A percentile compares a stretch with the other conserved stretches of the same genome.
These are phyloP conservation scores for Noctua pronuba DNA, from an alignment of 2,888 invertebrate genomes.

Conservation along the genomic window DNA sequence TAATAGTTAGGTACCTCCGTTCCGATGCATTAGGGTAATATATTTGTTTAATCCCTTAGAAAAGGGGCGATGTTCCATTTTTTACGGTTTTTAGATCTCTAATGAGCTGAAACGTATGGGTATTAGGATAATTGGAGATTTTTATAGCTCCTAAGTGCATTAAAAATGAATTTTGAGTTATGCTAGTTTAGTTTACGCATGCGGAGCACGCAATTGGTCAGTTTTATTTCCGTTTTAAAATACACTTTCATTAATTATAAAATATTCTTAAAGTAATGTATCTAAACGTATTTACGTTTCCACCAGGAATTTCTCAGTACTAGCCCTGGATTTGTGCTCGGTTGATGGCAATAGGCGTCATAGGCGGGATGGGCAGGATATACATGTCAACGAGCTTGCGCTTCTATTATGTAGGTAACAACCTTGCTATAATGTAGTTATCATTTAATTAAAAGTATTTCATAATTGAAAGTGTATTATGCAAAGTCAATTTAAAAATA, in stretches of 20 bases:
- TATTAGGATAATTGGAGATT: conserved; percentile 53
- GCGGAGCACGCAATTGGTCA: conserved; percentile 29
- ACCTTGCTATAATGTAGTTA: background rate
- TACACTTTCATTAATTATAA: background rate
- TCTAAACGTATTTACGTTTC: background rate
- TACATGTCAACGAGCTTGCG: too few relatives aligned
- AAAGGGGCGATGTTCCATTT: conserved; percentile 67
- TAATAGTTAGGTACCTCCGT: conserved; percentile 69
- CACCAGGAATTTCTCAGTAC: background rate
- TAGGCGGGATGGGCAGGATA: too few relatives aligned
- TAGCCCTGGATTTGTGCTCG: background rate
- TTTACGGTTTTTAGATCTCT: conserved; percentile 65
- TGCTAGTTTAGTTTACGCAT: conserved; percentile 35
- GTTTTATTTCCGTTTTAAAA: background rate
- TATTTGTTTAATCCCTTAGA: conserved; percentile 82
- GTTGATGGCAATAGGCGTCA: background rate
- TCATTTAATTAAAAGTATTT: background rate
- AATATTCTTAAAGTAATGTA: background rate
- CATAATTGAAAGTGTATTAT: background rate
- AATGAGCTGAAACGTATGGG: conserved; percentile 76
- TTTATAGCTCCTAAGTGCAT: too few relatives aligned
- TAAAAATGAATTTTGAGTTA: conserved; percentile 34
- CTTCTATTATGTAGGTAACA: too few relatives aligned
- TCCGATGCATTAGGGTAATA: conserved; percentile 78
- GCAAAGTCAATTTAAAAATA: conserved; percentile 4